phyloP scores from a whole-genome alignment of 2,888 invertebrate genomes.

The Nomada fabriciana region DNA sequence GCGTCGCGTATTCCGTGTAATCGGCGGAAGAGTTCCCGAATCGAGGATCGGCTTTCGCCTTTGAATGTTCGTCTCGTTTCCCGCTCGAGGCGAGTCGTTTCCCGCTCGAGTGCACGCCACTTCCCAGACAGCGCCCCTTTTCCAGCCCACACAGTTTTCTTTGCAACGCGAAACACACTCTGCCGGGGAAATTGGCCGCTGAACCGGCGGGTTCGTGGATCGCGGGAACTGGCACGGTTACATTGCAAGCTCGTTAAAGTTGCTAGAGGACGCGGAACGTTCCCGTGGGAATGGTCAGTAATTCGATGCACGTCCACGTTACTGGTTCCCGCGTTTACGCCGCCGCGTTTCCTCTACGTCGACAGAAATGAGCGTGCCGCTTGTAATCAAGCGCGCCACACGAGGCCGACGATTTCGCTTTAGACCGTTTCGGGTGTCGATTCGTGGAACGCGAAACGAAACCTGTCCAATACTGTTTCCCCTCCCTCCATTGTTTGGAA shows the following conservation, averaged over 20 bases:
- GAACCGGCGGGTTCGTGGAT: not conserved
- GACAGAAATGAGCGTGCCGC: slow-evolving; percentile 35
- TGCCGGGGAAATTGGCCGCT: not conserved
- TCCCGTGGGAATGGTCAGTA: slow-evolving; percentile 35
- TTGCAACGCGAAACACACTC: not conserved
- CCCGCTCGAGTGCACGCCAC: slow-evolving; percentile 2
- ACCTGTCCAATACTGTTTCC: not conserved
- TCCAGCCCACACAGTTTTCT: not conserved
- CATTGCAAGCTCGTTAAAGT: slow-evolving; percentile 27
- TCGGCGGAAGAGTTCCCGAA: slow-evolving; percentile 49
- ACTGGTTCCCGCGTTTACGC: slow-evolving; percentile 25
- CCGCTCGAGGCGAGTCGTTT: not conserved
- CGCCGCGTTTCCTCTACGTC: slow-evolving; percentile 8
- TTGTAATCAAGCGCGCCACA: slow-evolving; percentile 24
- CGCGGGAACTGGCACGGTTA: not conserved
- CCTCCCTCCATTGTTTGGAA: no score
- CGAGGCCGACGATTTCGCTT: not conserved
- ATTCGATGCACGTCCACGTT: slow-evolving; percentile 35
- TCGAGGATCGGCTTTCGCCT: slow-evolving; percentile 25
- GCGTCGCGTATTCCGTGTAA: slow-evolving; percentile 35
- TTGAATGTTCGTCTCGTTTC: not conserved
- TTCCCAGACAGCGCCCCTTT: not conserved
- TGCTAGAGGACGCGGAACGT: slow-evolving; percentile 9
- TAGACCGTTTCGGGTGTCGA: not conserved
- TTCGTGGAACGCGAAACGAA: not conserved